Evolutionary conservation across 2,888 invertebrate species (phyloP).

Genomic region (Syritta pipiens): DNA sequence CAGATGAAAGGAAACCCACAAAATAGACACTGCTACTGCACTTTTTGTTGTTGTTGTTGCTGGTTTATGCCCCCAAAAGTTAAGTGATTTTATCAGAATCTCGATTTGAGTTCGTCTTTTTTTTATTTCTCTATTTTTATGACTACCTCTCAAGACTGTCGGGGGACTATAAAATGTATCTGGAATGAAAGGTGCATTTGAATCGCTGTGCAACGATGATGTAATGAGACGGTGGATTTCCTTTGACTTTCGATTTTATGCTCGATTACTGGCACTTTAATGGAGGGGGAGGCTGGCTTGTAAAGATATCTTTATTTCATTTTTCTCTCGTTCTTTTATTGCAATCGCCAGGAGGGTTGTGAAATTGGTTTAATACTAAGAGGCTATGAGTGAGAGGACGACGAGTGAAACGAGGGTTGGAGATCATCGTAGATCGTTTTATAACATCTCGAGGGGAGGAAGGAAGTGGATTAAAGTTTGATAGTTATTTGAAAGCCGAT

Average conservation of each 20-base stretch:
- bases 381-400: too few species aligned
- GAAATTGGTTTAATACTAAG: too few species aligned
- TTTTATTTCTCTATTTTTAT: conserved; percentile 16
- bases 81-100: conserved; percentile 53
- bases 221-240: conserved; percentile 25
- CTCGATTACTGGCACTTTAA: conserved; percentile 28
- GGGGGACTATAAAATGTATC: conserved; percentile 7
- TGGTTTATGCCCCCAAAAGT: conserved; percentile 9
- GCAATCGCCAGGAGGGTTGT: too few species aligned
- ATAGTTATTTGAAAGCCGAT: too few species aligned
- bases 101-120: neutral
- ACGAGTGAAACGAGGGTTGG: too few species aligned
- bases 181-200: conserved; percentile 15
- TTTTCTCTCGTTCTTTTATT: too few species aligned
- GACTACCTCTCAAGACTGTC: conserved; percentile 18
- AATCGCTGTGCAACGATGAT: conserved; percentile 19
- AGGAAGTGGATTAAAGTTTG: too few species aligned
- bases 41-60: neutral
- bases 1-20: conserved; percentile 35
- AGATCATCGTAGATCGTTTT: too few species aligned
- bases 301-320: neutral
- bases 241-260: conserved; percentile 32
- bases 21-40: conserved; percentile 37
- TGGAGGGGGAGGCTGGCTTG: too few species aligned
- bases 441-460: too few species aligned